Evolutionary conservation across 2,888 invertebrate species (phyloP), one percentile per base, ranked within the genome.

Genomic region (Eupithecia subumbrata): DNA sequence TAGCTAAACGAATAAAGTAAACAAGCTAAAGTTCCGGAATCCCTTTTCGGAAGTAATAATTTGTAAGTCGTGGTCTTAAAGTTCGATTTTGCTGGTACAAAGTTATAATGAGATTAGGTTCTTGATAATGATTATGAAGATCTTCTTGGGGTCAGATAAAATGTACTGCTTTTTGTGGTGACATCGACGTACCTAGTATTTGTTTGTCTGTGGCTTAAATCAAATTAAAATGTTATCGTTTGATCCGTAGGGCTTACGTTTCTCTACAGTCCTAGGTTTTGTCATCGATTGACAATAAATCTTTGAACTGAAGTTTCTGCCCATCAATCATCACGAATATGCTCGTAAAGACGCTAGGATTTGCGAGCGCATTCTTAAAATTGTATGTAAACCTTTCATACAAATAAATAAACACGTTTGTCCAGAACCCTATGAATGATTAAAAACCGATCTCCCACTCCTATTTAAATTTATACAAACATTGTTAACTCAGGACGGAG

Each of bases 11-110:
- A 34, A 64, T 64, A 74, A 64, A 52, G 64, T 69, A 75, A 72
- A 73, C 72, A 76, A 69, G 56, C 68, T 34, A 60, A 48, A 75
- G 63, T 68, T 75, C 69, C 22, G 52, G 5, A 69, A 76, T 63
- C 69, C 72, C 76, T 68, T 66, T 76, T 71, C 43, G 66, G 69
- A 77, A 75, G 77, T 70, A 73, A 75, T 77, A 73, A 77, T 75
- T 78, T 77, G 52, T 76, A 75, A 77, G 73, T 72, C 73, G 64
- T 64, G 69, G 64, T 72, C 25, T 14, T 43, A 34, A 69, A 69
- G 72, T 72, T 69, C 22, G 11, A 40, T 30, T 34, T 34, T n/a
- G 16, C 30, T 7, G 16, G 34, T 30, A 40, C 40, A 67, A 67
- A 67, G 66, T 67, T 67, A 67, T 67, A 67, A 67, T 67, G 66